Evolutionary conservation across 1,140 invertebrate species (phyloP).

Genomic region (Stenopsyche tienmushanensis): DNA sequence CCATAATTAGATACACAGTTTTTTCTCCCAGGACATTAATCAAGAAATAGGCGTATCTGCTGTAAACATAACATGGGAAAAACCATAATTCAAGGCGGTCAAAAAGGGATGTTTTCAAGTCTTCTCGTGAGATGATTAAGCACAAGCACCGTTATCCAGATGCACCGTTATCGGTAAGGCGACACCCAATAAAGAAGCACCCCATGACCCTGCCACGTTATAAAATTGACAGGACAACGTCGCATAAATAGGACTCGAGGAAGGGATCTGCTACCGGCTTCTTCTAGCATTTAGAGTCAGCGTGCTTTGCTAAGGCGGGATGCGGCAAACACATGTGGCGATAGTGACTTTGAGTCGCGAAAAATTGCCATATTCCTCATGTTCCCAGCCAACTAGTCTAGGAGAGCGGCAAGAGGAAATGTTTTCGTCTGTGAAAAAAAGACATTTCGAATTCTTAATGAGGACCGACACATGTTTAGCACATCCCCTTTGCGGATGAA

Average conservation of each 20-base stretch:
- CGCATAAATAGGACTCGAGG: neutral
- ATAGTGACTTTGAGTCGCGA: constrained; percentile 8
- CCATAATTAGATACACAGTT: no score
- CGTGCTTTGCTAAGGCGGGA: neutral
- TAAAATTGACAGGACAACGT: neutral
- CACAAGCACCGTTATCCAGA: constrained; percentile 27
- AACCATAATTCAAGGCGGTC: constrained; percentile 25
- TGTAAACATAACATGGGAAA: constrained; percentile 30
- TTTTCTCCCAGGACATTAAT: no score
- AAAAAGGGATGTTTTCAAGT: no score
- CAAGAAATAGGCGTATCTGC: constrained; percentile 18
- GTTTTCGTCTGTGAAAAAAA: constrained; percentile 31
- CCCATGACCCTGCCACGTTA: constrained; percentile 25
- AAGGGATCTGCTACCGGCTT: neutral
- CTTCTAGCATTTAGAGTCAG: neutral
- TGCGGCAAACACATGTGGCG: neutral
- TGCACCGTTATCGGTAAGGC: constrained; percentile 22
- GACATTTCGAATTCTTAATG: constrained; percentile 38
- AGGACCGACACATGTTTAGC: constrained; percentile 41
- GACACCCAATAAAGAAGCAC: constrained; percentile 34
- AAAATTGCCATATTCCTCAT: neutral
- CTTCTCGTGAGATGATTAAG: constrained; percentile 2
- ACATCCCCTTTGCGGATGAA: constrained; percentile 36
- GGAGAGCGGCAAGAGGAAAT: constrained; percentile 27
- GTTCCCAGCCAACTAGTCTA: constrained; percentile 36